phyloP scores from a whole-genome alignment of 2,113 vertebrate species.

The Meriones unguiculatus region DNA sequence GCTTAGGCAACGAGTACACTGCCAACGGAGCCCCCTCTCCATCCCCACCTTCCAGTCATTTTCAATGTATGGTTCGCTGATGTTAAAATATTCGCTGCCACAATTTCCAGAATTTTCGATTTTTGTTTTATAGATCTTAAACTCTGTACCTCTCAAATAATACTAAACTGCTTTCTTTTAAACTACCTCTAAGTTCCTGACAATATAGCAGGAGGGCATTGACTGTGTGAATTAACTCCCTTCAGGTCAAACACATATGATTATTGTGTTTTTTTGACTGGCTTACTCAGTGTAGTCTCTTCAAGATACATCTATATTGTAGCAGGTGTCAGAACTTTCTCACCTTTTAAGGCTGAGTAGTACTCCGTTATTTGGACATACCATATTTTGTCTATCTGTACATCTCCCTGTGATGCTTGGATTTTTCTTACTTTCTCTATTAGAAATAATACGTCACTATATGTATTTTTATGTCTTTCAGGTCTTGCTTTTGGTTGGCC shows the following conservation, averaged over 20 bases:
- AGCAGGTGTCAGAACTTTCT: neutral
- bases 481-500: neutral
- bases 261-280: neutral
- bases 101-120: neutral
- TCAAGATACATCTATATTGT: neutral
- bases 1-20: neutral
- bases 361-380: neutral
- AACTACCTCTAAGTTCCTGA: accelerated
- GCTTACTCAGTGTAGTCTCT: neutral
- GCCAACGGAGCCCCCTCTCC: too few species aligned
- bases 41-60: neutral
- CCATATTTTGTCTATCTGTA: neutral
- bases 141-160: neutral
- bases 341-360: neutral
- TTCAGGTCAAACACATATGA: neutral
- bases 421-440: neutral
- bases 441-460: neutral
- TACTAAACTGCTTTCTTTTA: neutral
- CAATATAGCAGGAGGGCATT: neutral
- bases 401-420: neutral
- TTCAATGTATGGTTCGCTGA: neutral
- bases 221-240: neutral
- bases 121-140: neutral
- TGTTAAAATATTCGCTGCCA: neutral
- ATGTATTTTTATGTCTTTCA: neutral